These are phyloP conservation scores for Chaenogobius annularis DNA, from an alignment of 2,113 vertebrate genomes.

Conservation along the genomic window DNA sequence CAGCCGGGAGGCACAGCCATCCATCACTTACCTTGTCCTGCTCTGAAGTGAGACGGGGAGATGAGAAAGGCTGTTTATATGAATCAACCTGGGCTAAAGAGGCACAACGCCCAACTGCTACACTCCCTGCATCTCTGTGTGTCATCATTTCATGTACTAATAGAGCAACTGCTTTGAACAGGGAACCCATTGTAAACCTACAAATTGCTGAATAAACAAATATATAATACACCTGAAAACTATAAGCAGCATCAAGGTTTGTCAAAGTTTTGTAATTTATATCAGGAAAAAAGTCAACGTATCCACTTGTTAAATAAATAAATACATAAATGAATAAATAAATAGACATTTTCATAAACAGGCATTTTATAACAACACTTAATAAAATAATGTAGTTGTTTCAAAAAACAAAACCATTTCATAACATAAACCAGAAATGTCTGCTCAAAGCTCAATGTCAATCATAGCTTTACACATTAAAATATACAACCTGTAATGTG, in stretches of 20 bases:
- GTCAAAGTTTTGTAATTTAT: too few relatives aligned
- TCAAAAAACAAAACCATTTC: too few relatives aligned
- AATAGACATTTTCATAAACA: not conserved
- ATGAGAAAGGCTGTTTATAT: conserved; percentile 51
- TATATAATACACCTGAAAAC: not conserved
- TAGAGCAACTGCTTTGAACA: conserved; percentile 5
- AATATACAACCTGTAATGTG: not conserved
- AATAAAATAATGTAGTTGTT: too few relatives aligned
- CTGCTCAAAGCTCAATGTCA: not conserved
- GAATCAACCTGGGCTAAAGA: conserved; percentile 42
- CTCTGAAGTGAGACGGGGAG: conserved; percentile 42
- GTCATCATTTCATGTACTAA: conserved; percentile 10
- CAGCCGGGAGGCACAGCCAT: conserved; percentile 44
- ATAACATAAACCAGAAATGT: too few relatives aligned
- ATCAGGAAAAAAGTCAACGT: too few relatives aligned
- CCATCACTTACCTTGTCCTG: conserved; percentile 66
- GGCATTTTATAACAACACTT: too few relatives aligned
- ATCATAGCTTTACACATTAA: not conserved
- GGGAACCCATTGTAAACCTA: not conserved
- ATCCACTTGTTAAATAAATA: not conserved
- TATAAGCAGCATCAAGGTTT: not conserved
- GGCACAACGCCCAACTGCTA: conserved; percentile 8
- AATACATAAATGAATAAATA: too few relatives aligned
- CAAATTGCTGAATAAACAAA: not conserved
- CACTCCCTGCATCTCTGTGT: conserved; percentile 7